Evolutionary conservation across 1,140 invertebrate species (phyloP).

Genomic region (Philopotamus ludificatus): DNA sequence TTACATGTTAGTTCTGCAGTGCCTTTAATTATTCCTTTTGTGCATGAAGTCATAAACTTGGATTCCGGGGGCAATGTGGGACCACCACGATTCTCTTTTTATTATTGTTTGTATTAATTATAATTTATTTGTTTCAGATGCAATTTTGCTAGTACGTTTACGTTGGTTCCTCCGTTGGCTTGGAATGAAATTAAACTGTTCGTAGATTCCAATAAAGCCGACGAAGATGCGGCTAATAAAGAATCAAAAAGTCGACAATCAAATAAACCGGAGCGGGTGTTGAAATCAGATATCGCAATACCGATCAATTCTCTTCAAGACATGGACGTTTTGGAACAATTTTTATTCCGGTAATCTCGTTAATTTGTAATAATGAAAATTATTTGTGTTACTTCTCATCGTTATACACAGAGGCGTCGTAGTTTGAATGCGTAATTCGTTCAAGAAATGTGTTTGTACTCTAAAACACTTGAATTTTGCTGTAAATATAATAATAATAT

Average conservation of each 20-base stretch:
- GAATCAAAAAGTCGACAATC: slow-evolving; percentile 10
- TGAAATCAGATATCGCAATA: slow-evolving; percentile 48
- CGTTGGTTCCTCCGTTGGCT: slow-evolving; percentile 50
- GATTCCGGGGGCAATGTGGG: too few relatives aligned
- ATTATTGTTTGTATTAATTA: background rate
- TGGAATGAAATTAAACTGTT: slow-evolving; percentile 49
- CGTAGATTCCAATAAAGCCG: slow-evolving; percentile 24
- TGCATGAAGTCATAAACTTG: too few relatives aligned
- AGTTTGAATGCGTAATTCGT: background rate
- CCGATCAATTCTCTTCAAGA: slow-evolving; percentile 68
- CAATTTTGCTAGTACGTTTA: slow-evolving; percentile 49
- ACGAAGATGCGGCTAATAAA: background rate
- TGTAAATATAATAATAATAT: background rate
- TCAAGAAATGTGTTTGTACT: background rate
- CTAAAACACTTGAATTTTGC: background rate
- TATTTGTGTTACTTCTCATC: background rate
- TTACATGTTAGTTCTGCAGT: too few relatives aligned
- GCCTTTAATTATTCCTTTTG: too few relatives aligned
- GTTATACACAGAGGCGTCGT: too few relatives aligned
- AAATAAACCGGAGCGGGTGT: slow-evolving; percentile 44
- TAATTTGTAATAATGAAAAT: background rate
- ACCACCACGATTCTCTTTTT: too few relatives aligned
- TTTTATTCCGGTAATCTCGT: slow-evolving; percentile 60
- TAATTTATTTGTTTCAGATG: slow-evolving; percentile 43
- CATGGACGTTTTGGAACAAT: slow-evolving; percentile 71